Base-by-base conservation (phyloP, 1,140 invertebrate species). In the Pogonus chalceus region DNA sequence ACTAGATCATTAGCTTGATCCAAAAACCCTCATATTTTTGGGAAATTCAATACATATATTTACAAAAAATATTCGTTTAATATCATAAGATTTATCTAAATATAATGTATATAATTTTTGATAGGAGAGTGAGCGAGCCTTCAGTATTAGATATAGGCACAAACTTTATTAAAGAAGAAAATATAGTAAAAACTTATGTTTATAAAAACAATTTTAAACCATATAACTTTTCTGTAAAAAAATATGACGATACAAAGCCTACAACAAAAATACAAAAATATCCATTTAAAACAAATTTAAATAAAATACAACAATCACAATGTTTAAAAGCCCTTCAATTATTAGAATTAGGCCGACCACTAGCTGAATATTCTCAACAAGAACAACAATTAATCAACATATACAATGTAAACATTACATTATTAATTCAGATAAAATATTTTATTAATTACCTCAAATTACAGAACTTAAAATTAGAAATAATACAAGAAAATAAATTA, bases 241-340 rank as follows among this genome's bases (percentile, higher is more conserved):
- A 39, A 22, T 2, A 20, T 46, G n/a, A 54, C 26, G 35, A 22
- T 54, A n/a, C 35, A 23, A 18, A 46, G 53, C 16, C 39, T 24
- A 12, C 48, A 57, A 22, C 37, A 47, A 23, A 35, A 49, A 18
- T 57, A 58, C 35, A 35, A 22, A n/a, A 23, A 12, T 59, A 56
- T 26, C 43, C 18, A 20, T 24, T 21, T 21, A 60, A 49, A 49
- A 62, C 64, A 1, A 31, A 31, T 1, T 49, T 63, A 23, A 60
- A 48, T 50, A 49, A 43, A 50, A 20, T 14, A 10, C 43, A 58
- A 31, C 63, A 66, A 18, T 43, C 49, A n/a, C 51, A 57, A 20
- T 66, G 63, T 53, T 61, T 65, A 24, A 58, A 56, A 16, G 61
- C 60, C n/a, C 39, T 65, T 20, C 54, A 61, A 50, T n/a, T 65